Base-by-base conservation (phyloP, 2,113 vertebrate genomes). In the Vidua chalybeata region DNA sequence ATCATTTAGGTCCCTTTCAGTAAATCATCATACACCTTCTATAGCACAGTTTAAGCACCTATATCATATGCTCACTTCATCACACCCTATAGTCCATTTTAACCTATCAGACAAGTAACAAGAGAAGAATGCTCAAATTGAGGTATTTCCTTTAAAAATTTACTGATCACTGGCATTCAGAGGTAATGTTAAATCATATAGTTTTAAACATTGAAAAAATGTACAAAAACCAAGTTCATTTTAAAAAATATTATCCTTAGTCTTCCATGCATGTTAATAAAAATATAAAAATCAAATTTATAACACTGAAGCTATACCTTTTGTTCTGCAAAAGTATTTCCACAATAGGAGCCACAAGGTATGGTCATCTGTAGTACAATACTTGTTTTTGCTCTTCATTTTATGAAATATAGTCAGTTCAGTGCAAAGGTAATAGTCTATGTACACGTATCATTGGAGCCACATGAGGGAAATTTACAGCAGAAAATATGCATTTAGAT, bases 141-240 rank as follows among this genome's bases (percentile, higher is more conserved):
- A 97, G 97, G 96, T 97, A 97, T 97, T 97, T 97, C 87, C 90
- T 96, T 97, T 64, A 96, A 92, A 93, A 94, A 96, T 75, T 80
- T 54, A 96, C 84, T 93, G 76, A 90, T 95, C 82, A 96, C 94
- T 90, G 84, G 84, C 93, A 90, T 89, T 93, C 88, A 64, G 95
- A 96, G 96, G 95, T 97, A 97, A 94, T 80, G 89, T 93, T 93
- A 96, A 95, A 96, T 84, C 76, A 93, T 71, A 87, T 4, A 1
- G 7, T 90, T 94, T 95, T 95, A 96, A 96, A 96, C 93, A 93
- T 84, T 95, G 95, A 94, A 96, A 96, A 96, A 97, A 95, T 89
- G 89, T 97, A 97, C 94, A 97, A 97, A 88, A 97, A 95, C 0
- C 93, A 95, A 89, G 84, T 89, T 85, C 24, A 58, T 88, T 95